phyloP scores from a whole-genome alignment of 2,113 vertebrate species.

The Strix uralensis region DNA sequence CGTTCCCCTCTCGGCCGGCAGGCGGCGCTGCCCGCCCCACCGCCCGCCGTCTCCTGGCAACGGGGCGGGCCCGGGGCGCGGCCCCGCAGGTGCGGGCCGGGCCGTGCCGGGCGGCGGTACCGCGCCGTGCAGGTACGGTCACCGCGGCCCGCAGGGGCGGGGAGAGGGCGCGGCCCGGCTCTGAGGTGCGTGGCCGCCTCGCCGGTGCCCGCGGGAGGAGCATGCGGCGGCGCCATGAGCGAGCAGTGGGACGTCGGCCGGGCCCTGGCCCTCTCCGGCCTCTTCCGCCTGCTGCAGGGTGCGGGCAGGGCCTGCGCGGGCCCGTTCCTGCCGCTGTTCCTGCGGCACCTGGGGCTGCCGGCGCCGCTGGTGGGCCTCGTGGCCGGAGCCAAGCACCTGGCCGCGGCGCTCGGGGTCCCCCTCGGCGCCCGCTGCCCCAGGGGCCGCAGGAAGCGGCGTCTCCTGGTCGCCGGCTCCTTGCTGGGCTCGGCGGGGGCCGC shows the following conservation, averaged over 20 bases:
- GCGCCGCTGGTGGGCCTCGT: constrained; percentile 80
- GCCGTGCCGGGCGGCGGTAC: no score
- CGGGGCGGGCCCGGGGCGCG: not conserved
- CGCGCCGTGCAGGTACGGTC: not conserved
- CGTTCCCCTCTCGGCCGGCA: not conserved
- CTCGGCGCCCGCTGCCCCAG: constrained; percentile 72
- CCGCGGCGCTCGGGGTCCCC: constrained; percentile 77
- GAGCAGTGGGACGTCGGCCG: constrained; percentile 82
- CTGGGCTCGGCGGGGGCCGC: constrained; percentile 72
- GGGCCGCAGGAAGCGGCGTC: constrained; percentile 73
- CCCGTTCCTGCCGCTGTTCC: constrained; percentile 88
- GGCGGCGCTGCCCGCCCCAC: not conserved
- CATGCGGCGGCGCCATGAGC: constrained; percentile 72
- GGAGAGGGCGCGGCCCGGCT: no score
- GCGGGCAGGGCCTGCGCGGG: constrained; percentile 76
- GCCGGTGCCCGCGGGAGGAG: not conserved
- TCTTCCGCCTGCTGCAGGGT: constrained; percentile 79
- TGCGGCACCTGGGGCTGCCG: constrained; percentile 81
- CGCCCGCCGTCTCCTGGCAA: not conserved
- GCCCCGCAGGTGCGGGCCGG: not conserved
- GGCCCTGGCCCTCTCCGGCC: constrained; percentile 74
- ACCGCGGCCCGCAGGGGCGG: not conserved
- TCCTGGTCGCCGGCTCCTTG: constrained; percentile 70
- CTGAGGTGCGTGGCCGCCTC: not conserved
- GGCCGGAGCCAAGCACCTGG: constrained; percentile 77